Base-by-base conservation (phyloP, 2,888 invertebrate species). In the Metopia argyrocephala region DNA sequence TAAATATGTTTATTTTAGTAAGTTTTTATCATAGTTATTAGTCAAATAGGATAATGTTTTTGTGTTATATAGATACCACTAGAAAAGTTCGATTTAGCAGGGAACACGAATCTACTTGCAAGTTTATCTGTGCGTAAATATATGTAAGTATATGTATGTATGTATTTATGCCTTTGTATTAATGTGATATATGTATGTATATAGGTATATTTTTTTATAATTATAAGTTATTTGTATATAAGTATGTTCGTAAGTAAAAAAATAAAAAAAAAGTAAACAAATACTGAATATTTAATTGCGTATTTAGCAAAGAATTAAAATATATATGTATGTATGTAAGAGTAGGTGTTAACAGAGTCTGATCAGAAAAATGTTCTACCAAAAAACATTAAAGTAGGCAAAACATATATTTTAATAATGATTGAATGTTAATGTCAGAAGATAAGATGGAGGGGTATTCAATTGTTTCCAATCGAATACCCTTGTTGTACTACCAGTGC, bases 401-500 rank as follows among this genome's bases (percentile, higher is more conserved):
- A 12, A 9, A 38, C 12, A 3, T 9, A 38, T 9, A 15, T 38
- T 12, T 15, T 38, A 15, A 38, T 9, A 38, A 38, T 27, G 27
- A 23, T 59, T 28, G 28, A 18, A 21, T 38, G 3, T 38, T 6
- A 12, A 15, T 38, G 15, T 69, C 65, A 61, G 69, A 46, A 52
- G 38, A 23, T 59, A 48, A 6, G 45, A 20, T 31, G 25, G n/a
- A 54, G 82, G 83, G 85, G 87, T 85, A 87, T 86, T 86, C 86
- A 85, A 85, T 84, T 78, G 79, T 74, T 27, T 54, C 70, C 81
- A 81, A 81, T 83, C 84, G 87, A 87, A 87, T 87, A 89, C 88
- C 87, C 87, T 85, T 90, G 86, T 87, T 88, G 88, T 90, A 89
- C 90, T 90, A 91, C 91, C 91, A 91, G 87, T 91, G 90, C 90